phyloP scores from a whole-genome alignment of 2,113 vertebrate genomes.

The Australoheros scitulus region DNA sequence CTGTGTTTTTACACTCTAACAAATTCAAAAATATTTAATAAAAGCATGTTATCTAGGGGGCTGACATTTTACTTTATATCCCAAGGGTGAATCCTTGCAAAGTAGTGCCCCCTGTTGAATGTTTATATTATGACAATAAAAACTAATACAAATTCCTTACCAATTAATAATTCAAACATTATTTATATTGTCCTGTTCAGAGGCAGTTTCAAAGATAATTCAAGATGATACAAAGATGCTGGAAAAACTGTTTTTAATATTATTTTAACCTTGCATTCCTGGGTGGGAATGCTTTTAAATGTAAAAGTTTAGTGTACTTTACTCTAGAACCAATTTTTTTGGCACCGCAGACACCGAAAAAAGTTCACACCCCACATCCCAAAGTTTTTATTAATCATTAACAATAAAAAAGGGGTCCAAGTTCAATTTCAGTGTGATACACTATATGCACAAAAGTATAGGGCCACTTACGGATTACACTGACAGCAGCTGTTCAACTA shows the following conservation, averaged over 20 bases:
- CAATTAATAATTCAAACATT: background rate
- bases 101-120: slow-evolving; percentile 21
- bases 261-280: background rate
- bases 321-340: background rate
- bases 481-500: background rate
- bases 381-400: no score
- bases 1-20: background rate
- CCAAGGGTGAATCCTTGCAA: background rate
- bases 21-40: background rate
- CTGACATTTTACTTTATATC: background rate
- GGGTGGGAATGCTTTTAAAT: background rate
- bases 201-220: background rate
- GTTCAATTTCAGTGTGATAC: background rate
- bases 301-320: background rate
- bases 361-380: background rate
- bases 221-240: background rate
- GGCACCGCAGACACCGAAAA: background rate
- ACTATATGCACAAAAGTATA: background rate
- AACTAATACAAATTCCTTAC: background rate
- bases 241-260: background rate
- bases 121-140: background rate
- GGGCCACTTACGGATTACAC: background rate
- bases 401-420: no score
- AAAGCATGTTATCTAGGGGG: background rate
- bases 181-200: background rate